A percentile compares a stretch with the other conserved stretches of the same genome.
Evolutionary conservation across 2,797 vertebrate species (phyloP).

Genomic region (Macrochelys suwanniensis): DNA sequence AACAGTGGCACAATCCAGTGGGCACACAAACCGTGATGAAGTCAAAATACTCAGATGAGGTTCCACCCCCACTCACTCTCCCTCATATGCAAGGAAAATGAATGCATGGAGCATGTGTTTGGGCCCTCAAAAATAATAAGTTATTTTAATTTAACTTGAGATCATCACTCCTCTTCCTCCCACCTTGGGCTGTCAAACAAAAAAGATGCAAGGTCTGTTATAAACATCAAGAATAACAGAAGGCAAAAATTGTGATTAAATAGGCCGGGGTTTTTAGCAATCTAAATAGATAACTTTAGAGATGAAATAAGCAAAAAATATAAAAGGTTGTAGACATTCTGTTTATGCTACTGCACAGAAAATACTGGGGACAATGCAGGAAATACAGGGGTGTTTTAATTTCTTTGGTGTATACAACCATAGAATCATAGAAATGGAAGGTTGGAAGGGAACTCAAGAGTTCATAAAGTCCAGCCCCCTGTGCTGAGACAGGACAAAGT

Average conservation of each 20-base stretch:
- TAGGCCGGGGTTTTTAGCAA: background rate
- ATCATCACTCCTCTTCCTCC: background rate
- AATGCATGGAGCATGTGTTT: accelerated
- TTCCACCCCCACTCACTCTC: background rate
- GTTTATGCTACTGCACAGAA: background rate
- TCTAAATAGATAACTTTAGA: background rate
- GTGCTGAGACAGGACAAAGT: background rate
- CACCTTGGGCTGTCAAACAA: background rate
- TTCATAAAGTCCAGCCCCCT: background rate
- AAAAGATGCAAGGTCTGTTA: background rate
- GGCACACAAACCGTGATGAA: accelerated
- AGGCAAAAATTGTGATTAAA: background rate
- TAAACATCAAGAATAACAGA: background rate
- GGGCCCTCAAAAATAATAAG: background rate
- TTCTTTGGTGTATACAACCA: background rate
- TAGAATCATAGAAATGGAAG: background rate
- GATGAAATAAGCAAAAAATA: too few relatives aligned
- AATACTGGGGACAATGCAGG: background rate
- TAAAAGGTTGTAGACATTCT: background rate
- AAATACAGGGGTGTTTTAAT: background rate
- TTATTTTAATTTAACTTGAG: background rate
- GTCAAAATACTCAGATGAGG: accelerated
- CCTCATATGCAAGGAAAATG: background rate
- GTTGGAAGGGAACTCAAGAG: background rate
- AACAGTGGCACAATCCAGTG: background rate